Evolutionary conservation across 2,113 vertebrate species (phyloP).

Genomic region (Phodopus roborovskii): DNA sequence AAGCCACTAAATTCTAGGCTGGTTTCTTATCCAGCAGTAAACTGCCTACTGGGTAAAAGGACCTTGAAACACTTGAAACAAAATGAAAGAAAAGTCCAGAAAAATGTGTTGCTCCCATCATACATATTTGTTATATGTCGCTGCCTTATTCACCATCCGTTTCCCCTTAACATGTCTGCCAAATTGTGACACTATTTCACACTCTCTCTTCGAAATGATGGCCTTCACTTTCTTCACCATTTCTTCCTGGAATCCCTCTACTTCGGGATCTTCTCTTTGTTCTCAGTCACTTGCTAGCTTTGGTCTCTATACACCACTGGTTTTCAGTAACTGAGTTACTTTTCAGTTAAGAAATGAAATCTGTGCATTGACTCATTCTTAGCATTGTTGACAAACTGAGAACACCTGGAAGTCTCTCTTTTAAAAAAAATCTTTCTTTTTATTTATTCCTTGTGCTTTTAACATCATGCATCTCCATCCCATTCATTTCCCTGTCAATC

Average conservation of each 20-base stretch:
- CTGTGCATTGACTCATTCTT: neutral
- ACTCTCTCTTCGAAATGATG: neutral
- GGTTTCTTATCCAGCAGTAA: neutral
- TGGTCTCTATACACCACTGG: neutral
- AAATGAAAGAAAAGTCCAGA: conserved; percentile 34
- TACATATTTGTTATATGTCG: neutral
- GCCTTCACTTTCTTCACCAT: neutral
- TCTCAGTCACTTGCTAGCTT: neutral
- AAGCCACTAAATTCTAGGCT: neutral
- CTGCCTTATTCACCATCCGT: neutral
- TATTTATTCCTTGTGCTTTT: neutral
- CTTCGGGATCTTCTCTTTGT: neutral
- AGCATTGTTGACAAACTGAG: neutral
- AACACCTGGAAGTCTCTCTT: neutral
- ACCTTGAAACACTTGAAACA: neutral
- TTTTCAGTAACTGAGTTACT: conserved; percentile 1
- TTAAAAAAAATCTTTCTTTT: neutral
- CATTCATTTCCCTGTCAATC: neutral
- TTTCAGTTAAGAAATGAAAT: conserved; percentile 51
- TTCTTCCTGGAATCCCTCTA: neutral
- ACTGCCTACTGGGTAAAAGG: neutral
- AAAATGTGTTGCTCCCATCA: neutral
- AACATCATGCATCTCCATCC: neutral
- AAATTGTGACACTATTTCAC: neutral
- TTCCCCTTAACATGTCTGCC: neutral